Evolutionary conservation across 2,113 vertebrate genomes (phyloP).

Genomic region (Cephalopholis sonnerati): DNA sequence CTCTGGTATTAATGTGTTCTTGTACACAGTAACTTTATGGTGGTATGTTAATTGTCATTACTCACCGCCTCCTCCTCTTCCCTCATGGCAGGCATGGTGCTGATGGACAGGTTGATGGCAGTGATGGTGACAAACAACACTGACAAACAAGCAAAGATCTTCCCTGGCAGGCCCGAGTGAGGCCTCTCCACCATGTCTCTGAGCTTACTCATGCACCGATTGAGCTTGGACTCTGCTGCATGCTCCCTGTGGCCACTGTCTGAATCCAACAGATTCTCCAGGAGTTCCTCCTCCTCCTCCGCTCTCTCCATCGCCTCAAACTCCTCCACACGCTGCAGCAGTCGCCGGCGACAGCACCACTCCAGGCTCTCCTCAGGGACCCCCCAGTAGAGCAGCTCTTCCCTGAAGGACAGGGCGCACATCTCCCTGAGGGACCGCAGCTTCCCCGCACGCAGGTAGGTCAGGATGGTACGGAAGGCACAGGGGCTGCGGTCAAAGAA

Average conservation of each 20-base stretch:
- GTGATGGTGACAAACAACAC: conserved; percentile 98
- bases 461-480: conserved; percentile 96
- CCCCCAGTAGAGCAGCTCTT: conserved; percentile 98
- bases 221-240: conserved; percentile 82
- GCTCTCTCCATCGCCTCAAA: conserved; percentile 91
- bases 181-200: conserved; percentile 99
- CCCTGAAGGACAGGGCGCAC: conserved; percentile 96
- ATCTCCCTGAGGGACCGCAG: conserved; percentile 93
- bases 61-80: conserved; percentile 96
- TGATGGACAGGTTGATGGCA: conserved; percentile 96
- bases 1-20: not conserved
- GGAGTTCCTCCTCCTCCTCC: conserved; percentile 87
- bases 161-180: conserved; percentile 96
- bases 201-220: conserved; percentile 91
- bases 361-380: conserved; percentile 95
- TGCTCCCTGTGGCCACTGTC: conserved; percentile 79
- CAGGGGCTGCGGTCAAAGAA: conserved; percentile 98
- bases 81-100: conserved; percentile 97
- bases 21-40: not conserved
- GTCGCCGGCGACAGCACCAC: conserved; percentile 94
- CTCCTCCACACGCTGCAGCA: conserved; percentile 95
- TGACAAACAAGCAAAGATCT: conserved; percentile 97
- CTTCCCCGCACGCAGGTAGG: conserved; percentile 94
- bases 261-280: conserved; percentile 83
- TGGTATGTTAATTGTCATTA: conserved; percentile 7